Evolutionary conservation across 2,113 vertebrate genomes (phyloP).

Genomic region (Eulemur macaco): DNA sequence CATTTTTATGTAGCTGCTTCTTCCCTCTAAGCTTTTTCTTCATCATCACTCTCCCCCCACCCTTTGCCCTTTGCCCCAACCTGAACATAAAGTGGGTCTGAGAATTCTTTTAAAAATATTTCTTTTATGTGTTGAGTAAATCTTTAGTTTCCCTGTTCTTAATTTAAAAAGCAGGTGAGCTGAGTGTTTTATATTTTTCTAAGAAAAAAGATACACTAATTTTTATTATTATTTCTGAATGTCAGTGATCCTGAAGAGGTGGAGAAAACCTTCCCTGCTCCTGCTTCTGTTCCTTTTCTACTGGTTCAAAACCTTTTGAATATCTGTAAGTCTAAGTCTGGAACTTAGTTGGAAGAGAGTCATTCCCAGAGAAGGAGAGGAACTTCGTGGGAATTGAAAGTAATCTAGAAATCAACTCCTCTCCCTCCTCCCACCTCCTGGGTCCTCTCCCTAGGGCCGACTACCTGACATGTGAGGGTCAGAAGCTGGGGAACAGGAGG

Average conservation of each 20-base stretch:
- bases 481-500: background rate
- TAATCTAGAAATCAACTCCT: background rate
- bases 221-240: background rate
- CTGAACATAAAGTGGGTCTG: background rate
- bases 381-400: background rate
- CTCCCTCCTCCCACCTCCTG: background rate
- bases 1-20: background rate
- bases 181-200: background rate
- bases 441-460: background rate
- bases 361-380: background rate
- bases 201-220: background rate
- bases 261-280: background rate
- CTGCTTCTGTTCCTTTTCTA: background rate
- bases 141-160: background rate
- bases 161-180: conserved; percentile 34
- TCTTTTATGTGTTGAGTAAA: conserved; percentile 49
- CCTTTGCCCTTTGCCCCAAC: background rate
- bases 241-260: background rate
- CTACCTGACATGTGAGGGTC: background rate
- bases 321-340: background rate
- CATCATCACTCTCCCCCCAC: background rate
- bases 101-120: background rate
- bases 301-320: background rate
- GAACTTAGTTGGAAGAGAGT: background rate
- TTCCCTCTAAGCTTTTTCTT: background rate